Percentiles rank a stretch among this genome's conserved stretches.
Conservation (phyloP, 2,113 vertebrate species). For the Calyptommatus sinebrachiatus region DNA sequence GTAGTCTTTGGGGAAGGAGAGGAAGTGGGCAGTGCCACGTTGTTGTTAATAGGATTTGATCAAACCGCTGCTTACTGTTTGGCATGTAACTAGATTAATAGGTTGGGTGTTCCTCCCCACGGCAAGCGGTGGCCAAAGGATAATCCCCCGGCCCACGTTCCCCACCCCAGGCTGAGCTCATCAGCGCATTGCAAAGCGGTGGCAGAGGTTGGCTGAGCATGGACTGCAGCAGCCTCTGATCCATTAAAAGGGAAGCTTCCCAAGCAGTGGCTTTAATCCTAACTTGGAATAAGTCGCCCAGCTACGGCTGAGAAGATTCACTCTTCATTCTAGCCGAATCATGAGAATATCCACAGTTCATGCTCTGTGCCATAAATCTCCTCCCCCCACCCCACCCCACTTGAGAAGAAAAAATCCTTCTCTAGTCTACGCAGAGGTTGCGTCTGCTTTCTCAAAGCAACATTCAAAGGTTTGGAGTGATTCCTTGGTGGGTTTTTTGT, state of each 20-base stretch:
- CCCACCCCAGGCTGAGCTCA: conserved; percentile 48
- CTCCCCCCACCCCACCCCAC: background rate
- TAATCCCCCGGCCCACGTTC: conserved; percentile 43
- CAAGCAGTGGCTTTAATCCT: conserved; percentile 55
- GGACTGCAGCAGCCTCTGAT: conserved; percentile 43
- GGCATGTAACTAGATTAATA: conserved; percentile 53
- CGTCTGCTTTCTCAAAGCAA: background rate
- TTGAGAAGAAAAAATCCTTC: background rate
- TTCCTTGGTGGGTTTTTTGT: background rate
- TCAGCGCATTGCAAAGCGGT: conserved; percentile 27
- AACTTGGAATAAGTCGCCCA: conserved; percentile 44
- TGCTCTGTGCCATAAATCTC: conserved; percentile 4
- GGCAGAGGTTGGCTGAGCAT: conserved; percentile 42
- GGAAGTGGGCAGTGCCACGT: conserved; percentile 28
- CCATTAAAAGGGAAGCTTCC: conserved; percentile 51
- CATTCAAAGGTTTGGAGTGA: background rate
- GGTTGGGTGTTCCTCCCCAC: conserved; percentile 52
- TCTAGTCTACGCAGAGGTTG: background rate
- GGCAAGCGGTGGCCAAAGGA: conserved; percentile 20
- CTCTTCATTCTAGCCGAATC: conserved; percentile 31
- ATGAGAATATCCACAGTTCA: background rate
- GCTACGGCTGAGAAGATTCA: conserved; percentile 28
- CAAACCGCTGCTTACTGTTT: conserved; percentile 51
- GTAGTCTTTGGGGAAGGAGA: conserved; percentile 16
- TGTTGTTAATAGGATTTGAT: conserved; percentile 62